Base-by-base conservation (phyloP, 2,888 invertebrate genomes). In the Torymus tubicola region DNA sequence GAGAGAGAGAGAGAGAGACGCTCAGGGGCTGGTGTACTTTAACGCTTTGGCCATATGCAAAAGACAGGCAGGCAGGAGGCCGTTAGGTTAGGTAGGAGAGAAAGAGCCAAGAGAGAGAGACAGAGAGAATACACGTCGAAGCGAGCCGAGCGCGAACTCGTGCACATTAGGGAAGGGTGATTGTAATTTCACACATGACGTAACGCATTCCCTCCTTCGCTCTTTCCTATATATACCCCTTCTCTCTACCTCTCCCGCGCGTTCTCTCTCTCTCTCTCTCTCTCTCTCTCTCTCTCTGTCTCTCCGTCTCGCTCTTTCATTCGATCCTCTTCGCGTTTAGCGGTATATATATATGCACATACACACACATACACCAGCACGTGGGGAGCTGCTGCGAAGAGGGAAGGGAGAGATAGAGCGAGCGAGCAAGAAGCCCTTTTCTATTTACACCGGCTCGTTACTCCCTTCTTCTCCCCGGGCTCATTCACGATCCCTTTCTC, bases 181-280 rank as follows among this genome's bases (percentile, higher is more conserved):
- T 87, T 85, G 88, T 89, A 88, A 89, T 89, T 89, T 89, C 88
- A 88, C 88, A 87, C 88, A 88, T 87, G 88, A 87, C 84, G 85
- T 86, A 84, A 86, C 85, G 84, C 83, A 74, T 80, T 78, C 81
- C 83, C 83, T 81, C 53, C 14, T 72, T 67, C 69, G 24, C 18
- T 12, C 60, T 14, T 61, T 31, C 65, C 21, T 24, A 10, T 24
- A 12, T 4, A 21, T 24, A 42, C 21, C 21, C 21, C 21, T 21
- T 21, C 21, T 21, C 21, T 21, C 2, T 42, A 42, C 8, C 3
- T 31, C 3, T 5, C 8, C 3, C 31, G 8, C 3, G 8, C 3
- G 4, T 4, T 31, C 31, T 4, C 4, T 31, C 31, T 31, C 31
- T 31, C 31, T 4, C 2, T 31, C 31, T 31, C 31, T 31, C 31